phyloP scores from a whole-genome alignment of 2,113 vertebrate species.

The Campylomormyrus tamandua region DNA sequence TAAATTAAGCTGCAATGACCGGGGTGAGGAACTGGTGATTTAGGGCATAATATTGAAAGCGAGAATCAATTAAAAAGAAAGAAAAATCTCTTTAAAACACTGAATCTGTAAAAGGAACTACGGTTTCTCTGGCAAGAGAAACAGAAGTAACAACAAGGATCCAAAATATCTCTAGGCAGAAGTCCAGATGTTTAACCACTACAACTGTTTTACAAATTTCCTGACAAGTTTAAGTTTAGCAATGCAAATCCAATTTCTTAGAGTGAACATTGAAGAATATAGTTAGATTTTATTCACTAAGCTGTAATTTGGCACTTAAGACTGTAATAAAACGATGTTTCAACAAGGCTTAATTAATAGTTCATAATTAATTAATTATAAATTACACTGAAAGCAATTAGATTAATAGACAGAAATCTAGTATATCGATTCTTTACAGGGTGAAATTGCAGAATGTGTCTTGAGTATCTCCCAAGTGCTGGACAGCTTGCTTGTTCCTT shows the following conservation, averaged over 20 bases:
- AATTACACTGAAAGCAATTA: neutral
- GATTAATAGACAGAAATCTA: neutral
- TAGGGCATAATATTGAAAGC: neutral
- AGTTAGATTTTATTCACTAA: neutral
- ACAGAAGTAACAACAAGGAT: neutral
- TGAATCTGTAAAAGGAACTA: neutral
- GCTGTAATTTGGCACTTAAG: neutral
- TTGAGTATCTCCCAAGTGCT: neutral
- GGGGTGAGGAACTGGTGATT: neutral
- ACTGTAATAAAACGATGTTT: neutral
- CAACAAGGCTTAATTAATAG: neutral
- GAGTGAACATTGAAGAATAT: neutral
- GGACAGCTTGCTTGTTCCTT: neutral
- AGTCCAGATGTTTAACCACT: neutral
- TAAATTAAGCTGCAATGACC: neutral
- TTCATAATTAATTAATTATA: neutral
- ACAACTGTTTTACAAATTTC: neutral
- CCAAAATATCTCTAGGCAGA: neutral
- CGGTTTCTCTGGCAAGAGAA: neutral
- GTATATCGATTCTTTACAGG: conserved; percentile 2
- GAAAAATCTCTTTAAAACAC: neutral
- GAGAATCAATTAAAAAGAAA: neutral
- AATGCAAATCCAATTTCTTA: neutral
- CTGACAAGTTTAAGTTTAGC: neutral
- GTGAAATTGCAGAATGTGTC: neutral